phyloP scores from a whole-genome alignment of 2,888 invertebrate species.

The Catocala fraxini region DNA sequence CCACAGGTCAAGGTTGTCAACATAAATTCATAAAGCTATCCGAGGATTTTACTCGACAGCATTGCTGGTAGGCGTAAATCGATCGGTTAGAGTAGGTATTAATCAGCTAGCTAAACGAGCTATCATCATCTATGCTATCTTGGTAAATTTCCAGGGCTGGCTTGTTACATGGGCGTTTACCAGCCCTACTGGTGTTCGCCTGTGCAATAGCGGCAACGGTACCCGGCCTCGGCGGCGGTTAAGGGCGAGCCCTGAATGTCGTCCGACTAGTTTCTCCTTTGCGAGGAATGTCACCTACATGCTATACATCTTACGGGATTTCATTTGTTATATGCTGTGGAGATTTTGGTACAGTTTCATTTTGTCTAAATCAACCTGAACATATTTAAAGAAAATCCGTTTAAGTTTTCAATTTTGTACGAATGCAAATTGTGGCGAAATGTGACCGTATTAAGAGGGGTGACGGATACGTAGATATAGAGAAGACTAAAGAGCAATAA shows the following conservation, averaged over 20 bases:
- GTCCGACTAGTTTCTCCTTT: slow-evolving; percentile 80
- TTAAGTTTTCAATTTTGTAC: too few relatives aligned
- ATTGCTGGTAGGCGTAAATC: too few relatives aligned
- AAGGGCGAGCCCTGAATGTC: slow-evolving; percentile 81
- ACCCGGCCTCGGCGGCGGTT: slow-evolving; percentile 65
- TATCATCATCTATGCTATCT: background rate
- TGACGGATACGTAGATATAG: too few relatives aligned
- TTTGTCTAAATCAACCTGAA: background rate
- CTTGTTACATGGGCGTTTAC: slow-evolving; percentile 11
- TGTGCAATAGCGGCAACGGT: slow-evolving; percentile 70
- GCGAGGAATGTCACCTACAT: slow-evolving; percentile 79
- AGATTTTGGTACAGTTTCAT: background rate
- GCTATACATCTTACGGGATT: slow-evolving; percentile 58
- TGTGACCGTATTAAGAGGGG: too few relatives aligned
- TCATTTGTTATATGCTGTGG: slow-evolving; percentile 39
- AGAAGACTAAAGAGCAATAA: too few relatives aligned
- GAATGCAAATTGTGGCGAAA: too few relatives aligned
- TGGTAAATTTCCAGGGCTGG: background rate
- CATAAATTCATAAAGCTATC: too few relatives aligned
- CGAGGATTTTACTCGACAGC: too few relatives aligned
- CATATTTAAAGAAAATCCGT: too few relatives aligned
- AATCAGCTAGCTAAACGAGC: background rate
- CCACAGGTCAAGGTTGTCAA: too few relatives aligned
- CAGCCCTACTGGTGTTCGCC: slow-evolving; percentile 57
- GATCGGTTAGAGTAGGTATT: too few relatives aligned